A percentile compares a stretch with the other conserved stretches of the same genome.
phyloP scores from a whole-genome alignment of 92 coral and sea anemone genomes.

The Epizoanthus fatuus region DNA sequence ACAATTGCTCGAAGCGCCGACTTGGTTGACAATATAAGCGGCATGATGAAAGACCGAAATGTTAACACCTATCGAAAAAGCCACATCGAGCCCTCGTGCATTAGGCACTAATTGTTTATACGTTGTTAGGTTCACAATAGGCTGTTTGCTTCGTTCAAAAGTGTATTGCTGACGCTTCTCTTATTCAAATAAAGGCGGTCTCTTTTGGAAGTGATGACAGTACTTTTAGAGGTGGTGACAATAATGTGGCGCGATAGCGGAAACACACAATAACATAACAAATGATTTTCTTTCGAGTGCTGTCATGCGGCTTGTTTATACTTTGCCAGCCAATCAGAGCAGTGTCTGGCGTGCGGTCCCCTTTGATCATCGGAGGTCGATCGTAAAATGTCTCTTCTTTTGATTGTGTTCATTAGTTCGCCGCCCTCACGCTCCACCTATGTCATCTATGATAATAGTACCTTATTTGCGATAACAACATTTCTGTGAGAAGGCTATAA shows the following conservation, averaged over 20 bases:
- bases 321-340: conserved; percentile 84
- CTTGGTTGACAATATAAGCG: conserved; percentile 79
- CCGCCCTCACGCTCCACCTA: conserved; percentile 99
- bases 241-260: conserved; percentile 99
- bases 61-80: conserved; percentile 96
- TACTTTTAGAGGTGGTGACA: conserved; percentile 94
- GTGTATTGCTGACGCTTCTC: conserved; percentile 93
- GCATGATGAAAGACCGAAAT: conserved; percentile 90
- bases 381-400: conserved; percentile 99
- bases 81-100: conserved; percentile 94
- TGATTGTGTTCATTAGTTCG: conserved; percentile 99
- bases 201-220: conserved; percentile 98
- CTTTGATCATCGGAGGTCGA: conserved; percentile 99
- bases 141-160: conserved; percentile 92
- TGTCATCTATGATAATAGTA: conserved; percentile 99
- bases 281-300: conserved; percentile 96
- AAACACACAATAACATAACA: conserved; percentile 99
- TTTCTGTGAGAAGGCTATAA: conserved; percentile 98
- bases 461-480: conserved; percentile 99
- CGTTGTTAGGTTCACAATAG: conserved; percentile 97
- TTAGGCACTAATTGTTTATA: conserved; percentile 94
- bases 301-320: conserved; percentile 98
- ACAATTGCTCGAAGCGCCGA: conserved; percentile 74
- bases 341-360: conserved; percentile 80
- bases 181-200: conserved; percentile 99